Evolutionary conservation across 2,797 vertebrate genomes (phyloP), one percentile per base, ranked within the genome.

Genomic region (Amazona ochrocephala): DNA sequence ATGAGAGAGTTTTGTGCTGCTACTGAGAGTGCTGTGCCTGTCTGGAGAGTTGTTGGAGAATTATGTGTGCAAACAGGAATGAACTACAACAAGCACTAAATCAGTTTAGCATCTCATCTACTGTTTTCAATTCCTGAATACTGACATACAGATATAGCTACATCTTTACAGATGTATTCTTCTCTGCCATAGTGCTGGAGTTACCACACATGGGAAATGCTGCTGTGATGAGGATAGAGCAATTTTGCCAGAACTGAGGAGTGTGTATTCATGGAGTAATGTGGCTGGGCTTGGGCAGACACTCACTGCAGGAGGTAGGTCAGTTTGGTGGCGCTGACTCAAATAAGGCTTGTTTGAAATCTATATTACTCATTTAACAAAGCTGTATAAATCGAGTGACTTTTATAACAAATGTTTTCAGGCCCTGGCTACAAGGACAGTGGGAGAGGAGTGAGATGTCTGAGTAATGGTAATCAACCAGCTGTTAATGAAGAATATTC

Each of bases 401-500:
- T 91, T 87, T 42, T 89, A 6, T 26, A 66, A 45, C 11, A 44
- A 81, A 30, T 87, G 19, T 61, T 84, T 89, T 92, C 82, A 90
- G 73, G 72, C 66, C 41, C 56, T 90, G 68, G 72, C 77, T 89
- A 72, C 8, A 34, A 32, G 4, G 13, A 74, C 47, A 67, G 50
- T 77, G 72, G 51, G 66, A 89, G 62, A 88, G 18, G 58, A 78
- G 27, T 76, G 66, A 89, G 94, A 77, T 82, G 91, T 70, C 88
- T 93, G 90, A 71, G 87, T 90, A 87, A 60, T 15, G 2, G 30
- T 86, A 73, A 89, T 76, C 45, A 85, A 48, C 66, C 92, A 93
- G 80, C 74, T 96, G 75, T 77, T 96, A 96, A 89, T 82, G 73
- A 95, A 91, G 39, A 90, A 26, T 20, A 92, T 65, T n/a, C 60